phyloP scores from a whole-genome alignment of 2,113 vertebrate species.

The Narcine bancroftii region DNA sequence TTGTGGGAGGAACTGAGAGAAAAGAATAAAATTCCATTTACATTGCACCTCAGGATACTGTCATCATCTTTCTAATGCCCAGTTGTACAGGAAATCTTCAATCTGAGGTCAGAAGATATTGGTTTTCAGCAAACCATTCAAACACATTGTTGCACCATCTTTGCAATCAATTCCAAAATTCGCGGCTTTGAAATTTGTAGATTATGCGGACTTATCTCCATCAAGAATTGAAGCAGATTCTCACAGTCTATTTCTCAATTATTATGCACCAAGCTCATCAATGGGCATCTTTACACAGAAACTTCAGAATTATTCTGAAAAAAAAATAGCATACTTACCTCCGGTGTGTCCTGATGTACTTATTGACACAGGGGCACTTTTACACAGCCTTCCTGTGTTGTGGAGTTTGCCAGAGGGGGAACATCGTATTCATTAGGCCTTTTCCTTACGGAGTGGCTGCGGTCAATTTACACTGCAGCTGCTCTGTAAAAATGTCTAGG shows the following conservation, averaged over 20 bases:
- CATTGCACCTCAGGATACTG: not conserved
- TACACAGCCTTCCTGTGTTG: too few species aligned
- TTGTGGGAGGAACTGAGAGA: conserved; percentile 62
- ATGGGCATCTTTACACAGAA: too few species aligned
- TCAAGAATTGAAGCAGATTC: not conserved
- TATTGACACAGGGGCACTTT: too few species aligned
- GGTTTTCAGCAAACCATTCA: not conserved
- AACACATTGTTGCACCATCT: not conserved
- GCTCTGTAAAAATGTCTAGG: too few species aligned
- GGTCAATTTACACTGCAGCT: too few species aligned
- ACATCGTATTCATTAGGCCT: too few species aligned
- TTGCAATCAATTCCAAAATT: not conserved
- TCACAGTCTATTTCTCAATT: not conserved
- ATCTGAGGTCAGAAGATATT: not conserved
- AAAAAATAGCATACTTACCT: too few species aligned
- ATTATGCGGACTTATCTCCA: not conserved
- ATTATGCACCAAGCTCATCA: not conserved
- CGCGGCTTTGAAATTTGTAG: not conserved
- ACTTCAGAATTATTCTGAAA: too few species aligned
- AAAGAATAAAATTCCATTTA: not conserved
- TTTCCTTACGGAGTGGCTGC: too few species aligned
- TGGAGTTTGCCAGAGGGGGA: too few species aligned
- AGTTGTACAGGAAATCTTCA: too few species aligned
- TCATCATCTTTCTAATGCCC: not conserved
- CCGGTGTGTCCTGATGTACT: too few species aligned